These are phyloP conservation scores for Thera britannica DNA, from an alignment of 2,888 invertebrate species.

Conservation along the genomic window DNA sequence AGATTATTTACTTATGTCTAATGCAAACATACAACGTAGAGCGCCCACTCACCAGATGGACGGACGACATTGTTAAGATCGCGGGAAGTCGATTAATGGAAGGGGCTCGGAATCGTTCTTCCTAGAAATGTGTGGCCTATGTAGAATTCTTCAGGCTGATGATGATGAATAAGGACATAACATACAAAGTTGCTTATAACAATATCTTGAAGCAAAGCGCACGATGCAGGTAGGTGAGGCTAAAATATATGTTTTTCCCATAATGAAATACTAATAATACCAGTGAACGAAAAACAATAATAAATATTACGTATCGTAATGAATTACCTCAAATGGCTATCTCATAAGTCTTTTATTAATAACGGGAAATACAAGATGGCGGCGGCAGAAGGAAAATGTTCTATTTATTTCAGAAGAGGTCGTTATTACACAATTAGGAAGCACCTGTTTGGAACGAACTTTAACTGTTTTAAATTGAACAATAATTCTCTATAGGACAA, in stretches of 20 bases:
- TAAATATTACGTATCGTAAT: constrained; percentile 50
- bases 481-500: neutral
- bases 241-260: neutral
- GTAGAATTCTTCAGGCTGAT: too few species aligned
- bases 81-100: too few species aligned
- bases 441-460: neutral
- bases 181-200: too few species aligned
- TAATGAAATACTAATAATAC: neutral
- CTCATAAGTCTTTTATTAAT: constrained; percentile 55
- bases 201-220: too few species aligned
- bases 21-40: too few species aligned
- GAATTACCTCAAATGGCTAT: constrained; percentile 45
- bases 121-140: too few species aligned
- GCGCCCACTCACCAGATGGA: too few species aligned
- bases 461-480: neutral
- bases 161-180: too few species aligned
- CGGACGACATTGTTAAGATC: too few species aligned
- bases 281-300: constrained; percentile 33
- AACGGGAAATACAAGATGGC: constrained; percentile 56
- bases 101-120: too few species aligned
- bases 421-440: constrained; percentile 49
- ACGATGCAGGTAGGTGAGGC: too few species aligned
- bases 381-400: constrained; percentile 45
- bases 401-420: constrained; percentile 53
- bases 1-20: too few species aligned